Conservation (phyloP, 2,113 vertebrate genomes). For the Henicopernis longicauda region DNA sequence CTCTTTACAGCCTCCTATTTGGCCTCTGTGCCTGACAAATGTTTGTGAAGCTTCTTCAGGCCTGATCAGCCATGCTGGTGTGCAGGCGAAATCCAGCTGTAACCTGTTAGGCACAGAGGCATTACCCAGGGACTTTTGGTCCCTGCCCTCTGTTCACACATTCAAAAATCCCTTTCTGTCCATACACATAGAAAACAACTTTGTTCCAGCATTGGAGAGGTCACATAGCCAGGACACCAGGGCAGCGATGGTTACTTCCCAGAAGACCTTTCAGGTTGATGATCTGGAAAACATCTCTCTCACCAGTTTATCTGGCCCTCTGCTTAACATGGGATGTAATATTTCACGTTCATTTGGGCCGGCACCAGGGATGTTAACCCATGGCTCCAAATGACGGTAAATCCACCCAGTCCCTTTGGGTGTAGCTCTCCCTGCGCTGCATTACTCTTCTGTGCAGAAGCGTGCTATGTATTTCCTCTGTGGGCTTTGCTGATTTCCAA, state of each 20-base stretch:
- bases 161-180: neutral
- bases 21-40: neutral
- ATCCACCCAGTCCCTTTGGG: neutral
- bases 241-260: neutral
- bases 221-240: neutral
- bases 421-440: neutral
- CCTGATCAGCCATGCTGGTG: neutral
- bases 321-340: neutral
- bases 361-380: neutral
- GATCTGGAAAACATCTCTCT: constrained; percentile 1
- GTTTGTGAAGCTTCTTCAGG: neutral
- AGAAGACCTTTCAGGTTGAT: neutral
- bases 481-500: constrained; percentile 20
- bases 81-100: neutral
- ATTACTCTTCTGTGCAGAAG: constrained; percentile 15
- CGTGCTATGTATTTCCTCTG: neutral
- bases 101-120: neutral
- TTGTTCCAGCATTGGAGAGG: neutral
- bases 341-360: neutral
- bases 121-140: neutral
- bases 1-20: neutral
- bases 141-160: neutral
- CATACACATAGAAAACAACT: neutral
- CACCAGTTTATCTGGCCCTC: neutral
- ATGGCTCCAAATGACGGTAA: neutral